These are phyloP conservation scores for Mormyrus iriodes DNA, from an alignment of 2,113 vertebrate species.

Conservation along the genomic window DNA sequence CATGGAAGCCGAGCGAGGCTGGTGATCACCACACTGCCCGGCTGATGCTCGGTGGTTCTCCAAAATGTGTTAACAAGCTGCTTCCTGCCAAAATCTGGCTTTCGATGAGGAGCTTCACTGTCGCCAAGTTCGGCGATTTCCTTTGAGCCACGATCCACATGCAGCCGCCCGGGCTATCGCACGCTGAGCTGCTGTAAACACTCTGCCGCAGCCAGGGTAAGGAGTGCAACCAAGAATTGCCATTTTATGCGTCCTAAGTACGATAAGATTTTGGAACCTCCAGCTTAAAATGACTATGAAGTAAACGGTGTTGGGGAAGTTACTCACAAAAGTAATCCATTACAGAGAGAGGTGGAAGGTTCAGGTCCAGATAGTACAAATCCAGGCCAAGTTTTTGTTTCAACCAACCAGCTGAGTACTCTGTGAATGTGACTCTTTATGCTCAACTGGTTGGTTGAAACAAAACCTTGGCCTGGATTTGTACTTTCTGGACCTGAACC, in stretches of 20 bases:
- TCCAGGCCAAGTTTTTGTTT: neutral
- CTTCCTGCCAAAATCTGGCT: neutral
- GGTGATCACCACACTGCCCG: neutral
- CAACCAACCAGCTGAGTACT: no score
- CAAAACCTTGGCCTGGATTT: no score
- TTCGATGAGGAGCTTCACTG: neutral
- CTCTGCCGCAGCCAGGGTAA: neutral
- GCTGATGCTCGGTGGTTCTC: neutral
- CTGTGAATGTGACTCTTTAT: no score
- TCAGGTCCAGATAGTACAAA: neutral
- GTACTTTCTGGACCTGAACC: no score
- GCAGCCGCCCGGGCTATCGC: neutral
- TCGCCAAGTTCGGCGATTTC: neutral
- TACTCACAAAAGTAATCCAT: neutral
- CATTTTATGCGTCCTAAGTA: neutral
- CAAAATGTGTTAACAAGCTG: neutral
- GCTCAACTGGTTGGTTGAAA: no score
- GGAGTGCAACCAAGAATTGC: neutral
- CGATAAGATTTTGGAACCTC: neutral
- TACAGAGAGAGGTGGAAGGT: neutral
- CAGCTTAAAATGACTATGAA: neutral
- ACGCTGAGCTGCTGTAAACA: neutral
- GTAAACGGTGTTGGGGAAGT: neutral
- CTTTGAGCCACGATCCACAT: neutral
- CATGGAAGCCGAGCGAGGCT: neutral